Evolutionary conservation across 2,113 vertebrate species (phyloP), one percentile per base, ranked within the genome.

Genomic region (Chaetodon auriga): DNA sequence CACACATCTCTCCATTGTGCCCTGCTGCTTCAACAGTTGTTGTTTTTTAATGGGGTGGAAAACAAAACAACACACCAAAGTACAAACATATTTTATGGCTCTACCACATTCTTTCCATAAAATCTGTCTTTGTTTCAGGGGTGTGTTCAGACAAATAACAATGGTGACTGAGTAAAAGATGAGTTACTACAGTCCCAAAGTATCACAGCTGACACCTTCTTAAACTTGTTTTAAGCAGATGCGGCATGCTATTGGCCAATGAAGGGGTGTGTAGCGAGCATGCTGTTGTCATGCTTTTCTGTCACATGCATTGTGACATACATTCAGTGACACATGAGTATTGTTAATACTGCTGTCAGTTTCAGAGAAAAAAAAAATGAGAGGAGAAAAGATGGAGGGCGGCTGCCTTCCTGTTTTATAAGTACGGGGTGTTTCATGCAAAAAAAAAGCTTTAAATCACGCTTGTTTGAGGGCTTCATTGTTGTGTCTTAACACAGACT

Each of bases 11-110:
- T 75, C 35, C 36, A 79, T 41, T 66, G 61, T 46, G 23, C 51
- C 65, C 76, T 60, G 78, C 86, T 85, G 79, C 66, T 86, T 88
- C 68, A 79, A 72, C 53, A 64, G 63, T 19, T 57, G 6, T 45
- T 72, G 30, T 30, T 83, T 89, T 78, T 83, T 89, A 75, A 83
- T 80, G 25, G 23, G 54, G 46, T 87, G 89, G 87, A 80, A 89
- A 92, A 90, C 72, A 84, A 87, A 88, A 92, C 68, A 74, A 61
- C 63, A 64, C 68, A 83, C 46, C 61, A 74, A 80, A 76, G 57
- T 63, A 64, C 60, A 81, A 78, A 80, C 62, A 61, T 57, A 68
- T 68, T 84, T 83, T 82, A 85, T 78, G 62, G 76, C 64, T 81
- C 36, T 60, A 21, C 16, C 45, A 75, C 86, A 90, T 89, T 89